Evolutionary conservation across 2,888 invertebrate genomes (phyloP).

Genomic region (Copidosoma aretas): DNA sequence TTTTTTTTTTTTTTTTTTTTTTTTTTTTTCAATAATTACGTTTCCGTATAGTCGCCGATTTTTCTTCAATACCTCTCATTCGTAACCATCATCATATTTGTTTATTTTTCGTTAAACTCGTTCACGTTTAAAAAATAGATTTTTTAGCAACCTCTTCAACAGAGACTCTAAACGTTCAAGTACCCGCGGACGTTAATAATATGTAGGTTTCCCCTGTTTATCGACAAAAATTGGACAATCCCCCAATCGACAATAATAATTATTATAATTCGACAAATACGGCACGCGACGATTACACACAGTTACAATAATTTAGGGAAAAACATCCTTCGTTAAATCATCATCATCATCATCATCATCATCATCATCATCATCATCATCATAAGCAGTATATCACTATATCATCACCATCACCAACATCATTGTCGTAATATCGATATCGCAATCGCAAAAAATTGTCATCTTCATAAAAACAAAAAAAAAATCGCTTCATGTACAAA

Average conservation of each 20-base stretch:
- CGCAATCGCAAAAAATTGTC: slow-evolving; percentile 25
- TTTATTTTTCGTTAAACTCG: slow-evolving; percentile 49
- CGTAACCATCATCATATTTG: slow-evolving; percentile 27
- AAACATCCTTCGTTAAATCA: slow-evolving; percentile 26
- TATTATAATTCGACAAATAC: slow-evolving; percentile 29
- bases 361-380: slow-evolving; percentile 7
- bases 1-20: too few relatives aligned
- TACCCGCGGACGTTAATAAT: slow-evolving; percentile 24
- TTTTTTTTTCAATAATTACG: slow-evolving; percentile 40
- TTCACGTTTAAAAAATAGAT: slow-evolving; percentile 60
- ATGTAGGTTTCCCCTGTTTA: neutral
- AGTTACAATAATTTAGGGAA: slow-evolving; percentile 22
- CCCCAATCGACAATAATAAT: slow-evolving; percentile 20
- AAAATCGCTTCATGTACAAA: slow-evolving; percentile 1
- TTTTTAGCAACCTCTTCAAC: slow-evolving; percentile 56
- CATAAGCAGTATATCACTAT: neutral
- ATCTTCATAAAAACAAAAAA: slow-evolving; percentile 2
- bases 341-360: neutral
- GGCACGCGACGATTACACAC: slow-evolving; percentile 28
- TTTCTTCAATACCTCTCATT: slow-evolving; percentile 14
- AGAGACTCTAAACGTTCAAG: slow-evolving; percentile 42
- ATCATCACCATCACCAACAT: slow-evolving; percentile 7
- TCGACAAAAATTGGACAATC: slow-evolving; percentile 30
- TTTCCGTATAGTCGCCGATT: slow-evolving; percentile 32
- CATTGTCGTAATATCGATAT: slow-evolving; percentile 7